Conservation (phyloP, 2,888 invertebrate genomes). For the Muscina levida region DNA sequence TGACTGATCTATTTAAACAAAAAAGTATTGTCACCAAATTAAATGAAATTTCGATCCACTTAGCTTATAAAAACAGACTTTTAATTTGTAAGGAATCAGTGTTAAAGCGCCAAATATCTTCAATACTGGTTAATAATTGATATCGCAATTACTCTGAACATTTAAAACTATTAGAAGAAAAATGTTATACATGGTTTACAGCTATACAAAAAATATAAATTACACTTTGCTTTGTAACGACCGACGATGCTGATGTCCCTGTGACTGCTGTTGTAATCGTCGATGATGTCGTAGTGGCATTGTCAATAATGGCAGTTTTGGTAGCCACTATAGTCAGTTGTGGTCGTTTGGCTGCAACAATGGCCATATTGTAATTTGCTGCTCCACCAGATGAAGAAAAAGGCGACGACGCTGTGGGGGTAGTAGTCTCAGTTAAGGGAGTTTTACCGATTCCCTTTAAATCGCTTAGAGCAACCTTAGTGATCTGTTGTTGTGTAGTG, state of each 20-base stretch:
- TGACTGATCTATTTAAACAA: no score
- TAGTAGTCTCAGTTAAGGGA: slow-evolving; percentile 27
- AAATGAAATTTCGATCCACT: no score
- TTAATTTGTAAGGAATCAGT: no score
- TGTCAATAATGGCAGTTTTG: slow-evolving; percentile 44
- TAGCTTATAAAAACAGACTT: no score
- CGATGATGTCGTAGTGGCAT: slow-evolving; percentile 10
- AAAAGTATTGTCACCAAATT: no score
- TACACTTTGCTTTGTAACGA: slow-evolving; percentile 22
- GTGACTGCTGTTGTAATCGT: slow-evolving; percentile 16
- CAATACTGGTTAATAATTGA: no score
- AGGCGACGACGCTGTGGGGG: neutral
- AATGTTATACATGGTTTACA: no score
- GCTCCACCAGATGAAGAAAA: neutral
- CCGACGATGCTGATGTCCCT: slow-evolving; percentile 1
- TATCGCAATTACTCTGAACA: no score
- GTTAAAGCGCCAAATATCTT: no score
- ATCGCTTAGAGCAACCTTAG: slow-evolving; percentile 53
- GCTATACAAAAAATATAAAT: no score
- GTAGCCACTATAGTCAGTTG: slow-evolving; percentile 60
- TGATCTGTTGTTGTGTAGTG: slow-evolving; percentile 42
- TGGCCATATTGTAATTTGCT: slow-evolving; percentile 54
- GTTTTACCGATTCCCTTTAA: slow-evolving; percentile 54
- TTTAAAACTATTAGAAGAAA: no score
- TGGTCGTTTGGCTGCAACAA: slow-evolving; percentile 61